A percentile compares a stretch with the other conserved stretches of the same genome.
These are phyloP conservation scores for Phalacrocorax aristotelis DNA, from an alignment of 2,113 vertebrate genomes.

Conservation along the genomic window DNA sequence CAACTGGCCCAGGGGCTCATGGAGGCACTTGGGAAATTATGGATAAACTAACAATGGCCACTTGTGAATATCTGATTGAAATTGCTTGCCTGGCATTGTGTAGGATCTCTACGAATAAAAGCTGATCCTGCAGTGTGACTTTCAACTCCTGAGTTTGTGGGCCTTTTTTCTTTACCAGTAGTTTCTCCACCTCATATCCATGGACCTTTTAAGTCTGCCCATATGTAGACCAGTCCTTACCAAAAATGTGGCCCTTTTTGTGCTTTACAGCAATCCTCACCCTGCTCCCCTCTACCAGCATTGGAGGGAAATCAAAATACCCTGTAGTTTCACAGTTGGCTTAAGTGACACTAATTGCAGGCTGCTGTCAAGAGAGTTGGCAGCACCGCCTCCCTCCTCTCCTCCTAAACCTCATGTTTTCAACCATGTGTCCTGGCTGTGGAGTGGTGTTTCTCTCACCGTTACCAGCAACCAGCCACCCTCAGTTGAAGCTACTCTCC, in stretches of 20 bases:
- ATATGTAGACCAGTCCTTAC: background rate
- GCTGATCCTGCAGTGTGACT: background rate
- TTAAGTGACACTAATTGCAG: background rate
- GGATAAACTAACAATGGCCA: background rate
- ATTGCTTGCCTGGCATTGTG: background rate
- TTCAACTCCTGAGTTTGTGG: background rate
- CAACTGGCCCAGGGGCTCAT: rapidly evolving
- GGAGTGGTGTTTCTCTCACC: background rate
- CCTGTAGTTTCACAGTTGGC: background rate
- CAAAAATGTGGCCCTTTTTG: background rate
- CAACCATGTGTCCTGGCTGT: background rate
- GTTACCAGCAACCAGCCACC: background rate
- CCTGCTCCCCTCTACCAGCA: background rate
- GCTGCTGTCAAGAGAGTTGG: background rate
- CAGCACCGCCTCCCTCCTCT: background rate
- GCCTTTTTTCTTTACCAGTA: background rate
- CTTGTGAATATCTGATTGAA: background rate
- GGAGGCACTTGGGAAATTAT: background rate
- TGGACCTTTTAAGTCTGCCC: background rate
- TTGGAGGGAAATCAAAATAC: background rate
- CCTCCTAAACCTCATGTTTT: background rate
- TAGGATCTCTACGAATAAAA: background rate
- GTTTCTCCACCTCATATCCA: background rate
- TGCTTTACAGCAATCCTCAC: background rate
- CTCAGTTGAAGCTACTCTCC: background rate